Evolutionary conservation across 92 coral and sea anemone genomes (phyloP), one percentile per base, ranked within the genome.

Genomic region (Epizoanthus scotinus): DNA sequence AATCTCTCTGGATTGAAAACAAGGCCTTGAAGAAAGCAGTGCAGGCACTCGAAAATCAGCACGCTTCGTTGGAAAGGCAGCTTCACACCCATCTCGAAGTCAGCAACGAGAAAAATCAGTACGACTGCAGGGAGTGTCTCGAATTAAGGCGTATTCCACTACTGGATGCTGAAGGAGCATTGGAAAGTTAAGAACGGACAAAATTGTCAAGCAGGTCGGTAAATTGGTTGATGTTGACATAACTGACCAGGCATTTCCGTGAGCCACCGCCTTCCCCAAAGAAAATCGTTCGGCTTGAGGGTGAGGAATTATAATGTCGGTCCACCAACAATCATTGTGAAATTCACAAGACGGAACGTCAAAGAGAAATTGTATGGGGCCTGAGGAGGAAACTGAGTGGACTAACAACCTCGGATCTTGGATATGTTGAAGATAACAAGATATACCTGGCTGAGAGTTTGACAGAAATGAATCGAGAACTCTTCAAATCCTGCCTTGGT

Each of bases 141-240:
- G n/a, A n/a, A n/a, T n/a, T 75, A 54, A 22, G 81, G 44, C 70
- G 81, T 18, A 75, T 75, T 42, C 81, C 70, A 56, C 49, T 8
- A 26, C 49, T 70, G 6, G 18, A 21, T n/a, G n/a, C n/a, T 20
- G 21, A 17, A 3, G 71, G 71, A 12, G 21, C 38, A 9, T 4
- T 2, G 12, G 81, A 75, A n/a, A n/a, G n/a, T n/a, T n/a, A 75
- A 38, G 47, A 20, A 75, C 81, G 4, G 81, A 75, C 10, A 9
- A 75, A 3, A 29, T 75, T 42, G 81, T 75, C 17, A 75, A 75
- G 26, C 8, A 75, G n/a, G 50, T 75, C 5, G 81, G 81, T 6
- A 27, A 75, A 57, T 27, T 75, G 70, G 71, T 75, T n/a, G 71
- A 57, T 75, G 81, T 56, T 7, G 38, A 27, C 29, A 57, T 75